Base-by-base conservation (phyloP, 2,888 invertebrate genomes). In the Volucella zonaria region DNA sequence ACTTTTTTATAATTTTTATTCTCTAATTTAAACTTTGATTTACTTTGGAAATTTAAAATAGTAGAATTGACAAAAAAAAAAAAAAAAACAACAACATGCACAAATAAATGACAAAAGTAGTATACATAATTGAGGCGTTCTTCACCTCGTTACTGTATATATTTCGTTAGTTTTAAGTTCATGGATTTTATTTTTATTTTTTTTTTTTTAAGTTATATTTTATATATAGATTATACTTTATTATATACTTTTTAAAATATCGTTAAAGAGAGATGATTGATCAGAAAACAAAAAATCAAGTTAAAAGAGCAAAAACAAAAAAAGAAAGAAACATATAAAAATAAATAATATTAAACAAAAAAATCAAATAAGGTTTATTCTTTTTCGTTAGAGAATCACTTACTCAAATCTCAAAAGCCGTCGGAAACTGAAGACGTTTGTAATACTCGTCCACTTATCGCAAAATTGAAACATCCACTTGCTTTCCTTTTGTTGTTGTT, bases 181-280 rank as follows among this genome's bases (percentile, higher is more conserved):
- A 75, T 82, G 77, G 11, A 38, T 80, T 73, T n/a, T n/a, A n/a
- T n/a, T n/a, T n/a, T n/a, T n/a, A n/a, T 18, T 18, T 18, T 18
- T 23, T 23, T 23, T 75, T 66, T 67, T 31, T 71, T 83, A 80
- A 80, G 75, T 75, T 71, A 71, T 67, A 80, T 71, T 47, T 71
- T 81, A 73, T 61, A 45, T 59, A 77, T 14, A 73, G 43, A 59
- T 18, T 40, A 45, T 31, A 49, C 23, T 51, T 67, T 23, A 38
- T 62, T 73, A 51, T 45, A 45, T 15, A 45, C 23, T 42, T 77
- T 83, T 67, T 40, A 18, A 51, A 45, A 62, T 45, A 68, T 61
- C 64, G 43, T 78, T 74, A 49, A 86, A 70, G 79, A 81, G 85
- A 86, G 86, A 78, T 77, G 77, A 82, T 74, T 73, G 74, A 86